Evolutionary conservation across 2,888 invertebrate genomes (phyloP), one percentile per base, ranked within the genome.

Genomic region (Ophonus ardosiacus): DNA sequence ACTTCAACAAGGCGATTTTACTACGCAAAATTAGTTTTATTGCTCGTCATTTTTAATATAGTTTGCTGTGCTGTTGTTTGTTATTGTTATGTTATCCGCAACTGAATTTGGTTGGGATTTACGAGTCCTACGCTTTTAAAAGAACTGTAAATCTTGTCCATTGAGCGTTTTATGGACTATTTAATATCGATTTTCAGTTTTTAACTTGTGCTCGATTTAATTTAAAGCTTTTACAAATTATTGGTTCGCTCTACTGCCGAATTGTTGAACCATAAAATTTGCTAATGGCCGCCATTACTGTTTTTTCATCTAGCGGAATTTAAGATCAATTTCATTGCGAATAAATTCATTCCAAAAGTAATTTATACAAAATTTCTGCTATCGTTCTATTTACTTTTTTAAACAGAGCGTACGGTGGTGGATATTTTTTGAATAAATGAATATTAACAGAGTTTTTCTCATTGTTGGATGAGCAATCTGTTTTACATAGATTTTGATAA

Each of bases 1-100:
- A 40, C 57, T 59, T 24, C 38, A 83, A 43, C 31, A 38, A 24
- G 84, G 56, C 84, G 61, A 87, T 89, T 90, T 90, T 90, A 90
- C 89, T 89, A 88, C 88, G 87, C 88, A 87, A 89, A 90, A 90
- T 90, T 90, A 89, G 89, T 89, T 90, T 90, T 89, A 90, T 86
- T 89, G 89, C 87, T 89, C 89, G 88, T 90, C 89, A 90, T 89
- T 89, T 90, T 89, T 89, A 89, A 89, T 89, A 88, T 65, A 43
- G 78, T 84, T 84, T 84, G 63, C 51, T 83, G 71, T 74, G 71
- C 40, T 74, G 71, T 78, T 78, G 78, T 78, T 78, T 78, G 56
- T 56, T 78, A 78, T 78, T 78, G 78, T 78, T 78, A 78, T 56
- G 78, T 56, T 78, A 24, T 56, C 78, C 78, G 31, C 78, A 78